Percentiles rank a stretch among this genome's conserved stretches.
Conservation (phyloP, 1,140 invertebrate genomes). For the Vanessa atalanta region DNA sequence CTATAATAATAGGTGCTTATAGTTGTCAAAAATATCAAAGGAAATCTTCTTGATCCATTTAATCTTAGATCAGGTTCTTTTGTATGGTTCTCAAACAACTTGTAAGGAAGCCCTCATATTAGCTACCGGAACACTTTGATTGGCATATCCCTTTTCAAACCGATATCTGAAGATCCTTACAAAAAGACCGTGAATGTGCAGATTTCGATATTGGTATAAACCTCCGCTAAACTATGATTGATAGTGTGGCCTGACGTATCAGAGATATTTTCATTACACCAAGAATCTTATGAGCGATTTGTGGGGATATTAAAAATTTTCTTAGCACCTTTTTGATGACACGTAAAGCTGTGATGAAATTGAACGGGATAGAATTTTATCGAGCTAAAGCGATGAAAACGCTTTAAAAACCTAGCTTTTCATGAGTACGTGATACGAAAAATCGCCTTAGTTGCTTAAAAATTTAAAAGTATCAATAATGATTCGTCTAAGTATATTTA, state of each 20-base stretch:
- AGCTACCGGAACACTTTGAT: conserved; percentile 47
- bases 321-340: conserved; percentile 33
- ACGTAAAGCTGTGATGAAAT: conserved; percentile 31
- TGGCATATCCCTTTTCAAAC: conserved; percentile 57
- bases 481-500: no score
- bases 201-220: conserved; percentile 65
- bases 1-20: background rate
- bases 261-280: conserved; percentile 46
- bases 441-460: no score
- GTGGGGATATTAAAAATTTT: conserved; percentile 60
- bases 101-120: conserved; percentile 29
- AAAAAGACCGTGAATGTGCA: conserved; percentile 65
- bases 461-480: no score
- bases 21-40: conserved; percentile 20
- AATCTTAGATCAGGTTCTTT: conserved; percentile 25
- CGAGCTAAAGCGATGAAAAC: conserved; percentile 19
- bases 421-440: background rate
- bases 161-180: conserved; percentile 48
- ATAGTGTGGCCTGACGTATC: conserved; percentile 64
- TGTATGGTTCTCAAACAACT: conserved; percentile 24
- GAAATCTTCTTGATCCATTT: conserved; percentile 22
- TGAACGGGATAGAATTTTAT: conserved; percentile 21
- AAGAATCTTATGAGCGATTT: conserved; percentile 55
- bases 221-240: conserved; percentile 70
- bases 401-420: conserved; percentile 10